phyloP scores from a whole-genome alignment of 2,888 invertebrate species.

The Punctoribates punctum region DNA sequence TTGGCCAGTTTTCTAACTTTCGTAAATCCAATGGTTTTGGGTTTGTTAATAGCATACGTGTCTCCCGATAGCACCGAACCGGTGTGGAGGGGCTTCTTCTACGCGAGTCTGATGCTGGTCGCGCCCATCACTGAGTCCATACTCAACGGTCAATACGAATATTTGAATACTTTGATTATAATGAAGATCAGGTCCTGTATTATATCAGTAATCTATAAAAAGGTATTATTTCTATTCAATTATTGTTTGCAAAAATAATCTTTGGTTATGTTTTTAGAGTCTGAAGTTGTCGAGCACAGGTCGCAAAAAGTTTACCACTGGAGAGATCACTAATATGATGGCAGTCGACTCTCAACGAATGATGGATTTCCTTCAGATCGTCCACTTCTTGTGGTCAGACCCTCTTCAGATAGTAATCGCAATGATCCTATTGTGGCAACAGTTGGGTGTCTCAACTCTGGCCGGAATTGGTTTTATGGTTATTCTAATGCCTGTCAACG shows the following conservation, averaged over 20 bases:
- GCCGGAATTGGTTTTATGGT: constrained; percentile 58
- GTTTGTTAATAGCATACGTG: constrained; percentile 39
- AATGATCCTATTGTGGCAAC: constrained; percentile 48
- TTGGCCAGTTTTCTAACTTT: constrained; percentile 38
- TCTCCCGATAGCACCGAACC: constrained; percentile 33
- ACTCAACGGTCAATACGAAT: constrained; percentile 83
- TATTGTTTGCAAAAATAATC: not conserved
- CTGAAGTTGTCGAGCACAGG: constrained; percentile 54
- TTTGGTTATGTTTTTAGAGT: constrained; percentile 1
- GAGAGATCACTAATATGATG: constrained; percentile 60
- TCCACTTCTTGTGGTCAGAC: constrained; percentile 54
- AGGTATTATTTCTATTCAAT: constrained; percentile 57
- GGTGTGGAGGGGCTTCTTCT: constrained; percentile 84
- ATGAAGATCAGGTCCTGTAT: constrained; percentile 81
- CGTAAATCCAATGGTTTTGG: constrained; percentile 42
- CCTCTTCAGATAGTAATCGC: constrained; percentile 52
- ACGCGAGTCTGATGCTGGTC: constrained; percentile 68
- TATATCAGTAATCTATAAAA: constrained; percentile 81
- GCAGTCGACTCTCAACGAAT: constrained; percentile 56
- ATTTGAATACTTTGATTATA: constrained; percentile 69
- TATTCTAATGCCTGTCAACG: constrained; percentile 55
- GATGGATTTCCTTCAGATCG: constrained; percentile 52
- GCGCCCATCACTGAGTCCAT: constrained; percentile 71
- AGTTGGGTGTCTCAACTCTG: constrained; percentile 52
- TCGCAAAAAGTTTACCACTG: constrained; percentile 55